phyloP scores from a whole-genome alignment of 2,113 vertebrate species.

The Polypterus bichir region DNA sequence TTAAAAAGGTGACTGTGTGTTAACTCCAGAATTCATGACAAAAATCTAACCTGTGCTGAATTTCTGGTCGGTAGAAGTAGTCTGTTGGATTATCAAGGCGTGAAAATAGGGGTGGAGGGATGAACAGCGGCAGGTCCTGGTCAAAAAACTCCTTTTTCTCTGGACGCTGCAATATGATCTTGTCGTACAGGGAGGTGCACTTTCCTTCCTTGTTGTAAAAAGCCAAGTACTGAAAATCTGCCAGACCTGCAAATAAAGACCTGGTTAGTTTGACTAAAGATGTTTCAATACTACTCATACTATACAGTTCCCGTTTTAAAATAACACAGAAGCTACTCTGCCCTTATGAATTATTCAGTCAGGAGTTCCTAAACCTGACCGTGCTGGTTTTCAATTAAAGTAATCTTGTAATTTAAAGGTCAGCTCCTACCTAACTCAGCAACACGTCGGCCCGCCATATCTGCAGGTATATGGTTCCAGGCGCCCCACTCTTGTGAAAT shows the following conservation, averaged over 20 bases:
- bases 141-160: conserved; percentile 83
- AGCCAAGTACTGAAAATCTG: conserved; percentile 86
- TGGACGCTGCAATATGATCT: conserved; percentile 66
- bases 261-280: too few relatives aligned
- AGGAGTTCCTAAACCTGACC: too few relatives aligned
- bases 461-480: too few relatives aligned
- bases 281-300: too few relatives aligned
- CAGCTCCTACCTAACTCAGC: too few relatives aligned
- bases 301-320: too few relatives aligned
- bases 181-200: conserved; percentile 71
- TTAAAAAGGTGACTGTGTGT: neutral
- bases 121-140: conserved; percentile 63
- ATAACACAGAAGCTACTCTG: too few relatives aligned
- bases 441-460: too few relatives aligned
- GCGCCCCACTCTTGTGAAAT: too few relatives aligned
- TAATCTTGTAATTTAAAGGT: too few relatives aligned
- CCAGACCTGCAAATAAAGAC: conserved; percentile 44
- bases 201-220: conserved; percentile 50
- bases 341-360: too few relatives aligned
- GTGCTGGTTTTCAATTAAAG: too few relatives aligned
- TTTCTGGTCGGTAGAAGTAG: conserved; percentile 79
- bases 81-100: conserved; percentile 77
- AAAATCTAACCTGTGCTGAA: conserved; percentile 49
- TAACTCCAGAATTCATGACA: neutral
- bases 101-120: conserved; percentile 89